phyloP scores from a whole-genome alignment of 1,140 invertebrate genomes.

The Venturia canescens region DNA sequence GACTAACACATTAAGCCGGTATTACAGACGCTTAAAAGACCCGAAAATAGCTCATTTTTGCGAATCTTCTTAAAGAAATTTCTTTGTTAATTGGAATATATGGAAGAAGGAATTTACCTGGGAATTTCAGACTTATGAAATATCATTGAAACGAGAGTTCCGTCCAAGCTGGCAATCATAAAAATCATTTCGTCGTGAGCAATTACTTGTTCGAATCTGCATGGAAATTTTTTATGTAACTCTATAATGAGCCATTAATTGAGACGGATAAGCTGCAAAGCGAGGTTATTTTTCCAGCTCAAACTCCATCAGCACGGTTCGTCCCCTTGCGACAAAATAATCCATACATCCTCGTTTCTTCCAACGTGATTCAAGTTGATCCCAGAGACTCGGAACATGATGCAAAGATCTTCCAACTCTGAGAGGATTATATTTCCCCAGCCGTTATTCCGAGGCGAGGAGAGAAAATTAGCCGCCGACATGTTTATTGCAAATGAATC shows the following conservation, averaged over 20 bases:
- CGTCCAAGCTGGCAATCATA: too few relatives aligned
- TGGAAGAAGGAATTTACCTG: too few relatives aligned
- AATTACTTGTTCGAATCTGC: too few relatives aligned
- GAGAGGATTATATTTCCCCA: constrained; percentile 24
- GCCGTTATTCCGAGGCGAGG: neutral
- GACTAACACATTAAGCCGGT: neutral
- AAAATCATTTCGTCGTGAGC: too few relatives aligned
- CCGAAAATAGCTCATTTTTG: too few relatives aligned
- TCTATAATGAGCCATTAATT: neutral
- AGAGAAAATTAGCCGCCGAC: constrained; percentile 71
- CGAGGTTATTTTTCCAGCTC: neutral
- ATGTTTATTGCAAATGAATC: constrained; percentile 77
- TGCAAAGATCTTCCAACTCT: neutral
- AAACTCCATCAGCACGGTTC: neutral
- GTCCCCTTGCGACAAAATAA: neutral
- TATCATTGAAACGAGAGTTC: too few relatives aligned
- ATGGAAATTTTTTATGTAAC: too few relatives aligned
- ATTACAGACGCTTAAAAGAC: too few relatives aligned
- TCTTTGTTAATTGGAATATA: too few relatives aligned
- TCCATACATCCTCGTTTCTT: constrained; percentile 11
- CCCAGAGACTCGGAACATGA: constrained; percentile 15
- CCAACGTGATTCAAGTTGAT: constrained; percentile 1
- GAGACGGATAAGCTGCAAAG: neutral
- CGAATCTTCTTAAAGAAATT: too few relatives aligned
- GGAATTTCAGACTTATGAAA: too few relatives aligned